A percentile compares a stretch with the other conserved stretches of the same genome.
phyloP scores from a whole-genome alignment of 2,888 invertebrate species.

The Tridacna crocea region DNA sequence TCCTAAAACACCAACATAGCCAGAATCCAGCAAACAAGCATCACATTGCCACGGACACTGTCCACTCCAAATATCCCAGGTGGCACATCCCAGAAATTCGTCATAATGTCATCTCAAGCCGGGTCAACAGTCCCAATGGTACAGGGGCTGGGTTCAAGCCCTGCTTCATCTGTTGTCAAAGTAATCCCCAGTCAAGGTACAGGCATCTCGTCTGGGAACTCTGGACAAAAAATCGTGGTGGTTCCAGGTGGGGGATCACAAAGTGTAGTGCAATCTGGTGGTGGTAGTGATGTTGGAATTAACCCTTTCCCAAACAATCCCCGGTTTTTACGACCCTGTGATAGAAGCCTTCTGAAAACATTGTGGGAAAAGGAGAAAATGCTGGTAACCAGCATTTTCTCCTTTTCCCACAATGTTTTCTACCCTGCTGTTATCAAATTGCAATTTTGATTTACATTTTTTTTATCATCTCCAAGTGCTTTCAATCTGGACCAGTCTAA shows the following conservation, averaged over 20 bases:
- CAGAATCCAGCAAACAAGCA: slow-evolving; percentile 46
- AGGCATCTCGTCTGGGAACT: slow-evolving; percentile 39
- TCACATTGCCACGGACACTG: slow-evolving; percentile 60
- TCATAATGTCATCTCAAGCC: slow-evolving; percentile 78
- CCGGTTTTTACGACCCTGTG: no score
- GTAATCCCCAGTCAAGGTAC: slow-evolving; percentile 57
- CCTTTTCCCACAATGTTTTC: no score
- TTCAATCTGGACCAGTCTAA: no score
- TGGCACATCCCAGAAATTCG: slow-evolving; percentile 73
- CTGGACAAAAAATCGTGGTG: slow-evolving; percentile 73
- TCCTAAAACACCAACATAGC: slow-evolving; percentile 59
- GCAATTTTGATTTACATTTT: no score
- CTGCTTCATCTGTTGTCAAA: slow-evolving; percentile 71
- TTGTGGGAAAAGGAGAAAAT: no score
- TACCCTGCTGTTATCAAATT: no score
- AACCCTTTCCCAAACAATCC: no score
- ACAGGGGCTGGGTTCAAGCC: slow-evolving; percentile 45
- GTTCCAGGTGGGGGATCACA: slow-evolving; percentile 59
- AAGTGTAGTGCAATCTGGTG: slow-evolving; percentile 34
- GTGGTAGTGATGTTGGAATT: slow-evolving; percentile 68
- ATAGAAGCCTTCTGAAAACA: no score
- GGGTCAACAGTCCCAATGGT: slow-evolving; percentile 60
- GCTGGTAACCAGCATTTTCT: no score
- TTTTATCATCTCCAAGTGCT: no score
- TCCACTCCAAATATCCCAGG: slow-evolving; percentile 58